A percentile compares a stretch with the other conserved stretches of the same genome.
phyloP scores from a whole-genome alignment of 2,888 invertebrate species.

The Andrena marginata region DNA sequence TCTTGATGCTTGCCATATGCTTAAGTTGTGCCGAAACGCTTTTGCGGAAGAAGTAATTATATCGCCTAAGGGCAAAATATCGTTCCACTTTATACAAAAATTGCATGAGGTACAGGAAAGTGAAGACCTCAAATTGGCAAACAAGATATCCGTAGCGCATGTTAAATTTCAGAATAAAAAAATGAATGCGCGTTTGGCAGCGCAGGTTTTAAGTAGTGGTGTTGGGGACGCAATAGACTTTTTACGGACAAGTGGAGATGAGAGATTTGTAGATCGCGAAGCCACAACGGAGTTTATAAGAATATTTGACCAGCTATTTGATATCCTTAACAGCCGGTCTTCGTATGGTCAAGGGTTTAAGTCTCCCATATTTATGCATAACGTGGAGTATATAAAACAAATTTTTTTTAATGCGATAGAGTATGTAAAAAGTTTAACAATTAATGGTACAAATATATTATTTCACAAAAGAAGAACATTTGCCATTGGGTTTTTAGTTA shows the following conservation, averaged over 20 bases:
- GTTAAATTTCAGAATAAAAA: constrained; percentile 1
- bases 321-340: not conserved
- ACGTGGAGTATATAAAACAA: not conserved
- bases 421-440: constrained; percentile 1
- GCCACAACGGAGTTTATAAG: not conserved
- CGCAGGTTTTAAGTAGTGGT: not conserved
- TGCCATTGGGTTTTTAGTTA: not conserved
- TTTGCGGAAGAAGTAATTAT: not conserved
- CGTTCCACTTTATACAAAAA: not conserved
- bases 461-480: not conserved
- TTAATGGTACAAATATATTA: constrained; percentile 1
- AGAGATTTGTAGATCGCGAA: not conserved
- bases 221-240: not conserved
- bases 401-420: not conserved
- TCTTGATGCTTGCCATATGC: not conserved
- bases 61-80: not conserved
- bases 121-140: not conserved
- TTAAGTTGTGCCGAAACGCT: not conserved
- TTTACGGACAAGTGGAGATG: not conserved
- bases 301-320: constrained; percentile 1
- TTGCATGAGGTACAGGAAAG: not conserved
- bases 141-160: not conserved
- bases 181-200: not conserved
- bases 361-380: not conserved
- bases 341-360: not conserved